phyloP scores from a whole-genome alignment of 2,888 invertebrate genomes.

The Hipparchia sbordonii region DNA sequence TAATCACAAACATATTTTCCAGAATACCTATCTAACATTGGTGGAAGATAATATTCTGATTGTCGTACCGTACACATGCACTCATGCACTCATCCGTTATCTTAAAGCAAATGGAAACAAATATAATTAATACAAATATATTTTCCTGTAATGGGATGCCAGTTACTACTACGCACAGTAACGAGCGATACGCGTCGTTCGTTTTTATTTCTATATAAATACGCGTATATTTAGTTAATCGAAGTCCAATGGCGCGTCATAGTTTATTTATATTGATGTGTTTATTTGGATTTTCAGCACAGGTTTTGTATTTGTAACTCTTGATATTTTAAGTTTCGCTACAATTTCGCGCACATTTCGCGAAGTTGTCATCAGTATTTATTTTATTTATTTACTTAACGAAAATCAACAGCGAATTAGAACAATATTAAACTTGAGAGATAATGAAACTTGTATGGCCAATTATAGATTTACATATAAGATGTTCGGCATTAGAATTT shows the following conservation, averaged over 20 bases:
- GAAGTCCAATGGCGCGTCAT: conserved; percentile 3
- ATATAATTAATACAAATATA: conserved; percentile 12
- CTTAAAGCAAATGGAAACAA: conserved; percentile 7
- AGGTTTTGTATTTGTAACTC: conserved; percentile 18
- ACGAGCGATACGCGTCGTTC: not conserved
- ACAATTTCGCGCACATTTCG: not conserved
- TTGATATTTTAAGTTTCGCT: not conserved
- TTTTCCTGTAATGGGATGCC: conserved; percentile 3
- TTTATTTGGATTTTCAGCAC: conserved; percentile 18
- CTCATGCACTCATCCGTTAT: conserved; percentile 2
- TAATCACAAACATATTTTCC: not conserved
- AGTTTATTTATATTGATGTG: conserved; percentile 8
- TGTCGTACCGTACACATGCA: not conserved
- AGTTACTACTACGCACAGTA: not conserved
- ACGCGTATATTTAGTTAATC: not conserved
- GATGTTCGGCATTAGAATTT: no score
- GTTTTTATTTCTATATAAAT: no score
- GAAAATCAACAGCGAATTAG: no score
- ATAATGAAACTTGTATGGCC: no score
- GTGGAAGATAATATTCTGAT: not conserved
- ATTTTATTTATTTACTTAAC: no score
- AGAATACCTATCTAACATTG: not conserved
- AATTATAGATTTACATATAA: no score
- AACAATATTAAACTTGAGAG: no score
- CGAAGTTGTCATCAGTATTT: not conserved